A percentile compares a stretch with the other conserved stretches of the same genome.
Conservation (phyloP, 92 coral and sea anemone species). For the Heteractis magnifica region DNA sequence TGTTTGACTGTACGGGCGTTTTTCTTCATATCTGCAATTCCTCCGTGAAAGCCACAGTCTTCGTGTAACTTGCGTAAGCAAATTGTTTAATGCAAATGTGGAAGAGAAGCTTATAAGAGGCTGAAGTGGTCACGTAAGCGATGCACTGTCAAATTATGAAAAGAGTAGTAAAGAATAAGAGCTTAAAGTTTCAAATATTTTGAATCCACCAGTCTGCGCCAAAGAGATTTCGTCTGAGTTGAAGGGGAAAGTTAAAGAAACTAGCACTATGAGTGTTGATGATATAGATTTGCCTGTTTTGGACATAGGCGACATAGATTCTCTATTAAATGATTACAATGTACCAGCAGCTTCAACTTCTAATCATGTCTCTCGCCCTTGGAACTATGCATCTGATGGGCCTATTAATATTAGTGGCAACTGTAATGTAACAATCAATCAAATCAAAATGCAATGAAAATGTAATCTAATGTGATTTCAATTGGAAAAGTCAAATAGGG, state of each 20-base stretch:
- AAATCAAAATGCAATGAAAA: no score
- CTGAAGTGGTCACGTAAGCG: constrained; percentile 39
- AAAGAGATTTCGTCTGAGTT: not conserved
- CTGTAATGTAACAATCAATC: no score
- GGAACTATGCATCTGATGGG: no score
- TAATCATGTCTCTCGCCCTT: no score
- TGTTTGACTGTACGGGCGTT: constrained; percentile 42
- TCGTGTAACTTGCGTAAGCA: constrained; percentile 38
- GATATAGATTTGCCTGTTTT: constrained; percentile 16
- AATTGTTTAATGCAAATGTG: constrained; percentile 11
- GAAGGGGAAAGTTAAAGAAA: not conserved
- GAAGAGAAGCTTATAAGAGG: constrained; percentile 40
- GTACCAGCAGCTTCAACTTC: no score
- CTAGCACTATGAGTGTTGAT: not conserved
- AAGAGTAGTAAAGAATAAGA: constrained; percentile 34
- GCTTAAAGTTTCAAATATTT: constrained; percentile 6
- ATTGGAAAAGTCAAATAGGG: no score
- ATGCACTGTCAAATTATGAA: constrained; percentile 39
- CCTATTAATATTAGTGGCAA: no score
- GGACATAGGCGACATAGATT: constrained; percentile 5
- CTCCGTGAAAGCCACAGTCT: constrained; percentile 40
- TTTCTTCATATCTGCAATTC: constrained; percentile 34
- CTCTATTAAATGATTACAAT: constrained; percentile 1
- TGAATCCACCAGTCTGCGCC: not conserved
- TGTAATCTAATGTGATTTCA: no score